phyloP scores from a whole-genome alignment of 2,888 invertebrate species.

The Boloria selene region DNA sequence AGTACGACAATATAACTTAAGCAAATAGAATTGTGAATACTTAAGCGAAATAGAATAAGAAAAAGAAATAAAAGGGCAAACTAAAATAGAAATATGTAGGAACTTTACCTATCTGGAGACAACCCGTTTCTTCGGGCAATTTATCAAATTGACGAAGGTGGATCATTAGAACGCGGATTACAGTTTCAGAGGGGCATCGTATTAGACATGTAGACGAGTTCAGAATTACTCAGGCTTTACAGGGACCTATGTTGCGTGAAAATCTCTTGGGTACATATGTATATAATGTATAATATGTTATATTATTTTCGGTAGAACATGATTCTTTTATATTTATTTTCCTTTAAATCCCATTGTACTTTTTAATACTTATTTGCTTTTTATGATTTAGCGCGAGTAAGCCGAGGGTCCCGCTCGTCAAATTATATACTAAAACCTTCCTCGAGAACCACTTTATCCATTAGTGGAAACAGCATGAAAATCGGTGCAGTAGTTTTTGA shows the following conservation, averaged over 20 bases:
- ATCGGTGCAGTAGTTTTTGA: too few species aligned
- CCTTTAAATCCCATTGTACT: too few species aligned
- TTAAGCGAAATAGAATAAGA: not conserved
- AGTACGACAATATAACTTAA: too few species aligned
- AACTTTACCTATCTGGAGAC: slow-evolving; percentile 4
- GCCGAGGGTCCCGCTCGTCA: too few species aligned
- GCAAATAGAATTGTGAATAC: too few species aligned
- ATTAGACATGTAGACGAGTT: slow-evolving; percentile 35
- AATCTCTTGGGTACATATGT: not conserved
- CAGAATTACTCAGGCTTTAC: slow-evolving; percentile 27
- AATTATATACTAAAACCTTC: too few species aligned
- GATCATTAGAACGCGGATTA: slow-evolving; percentile 33
- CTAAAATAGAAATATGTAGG: slow-evolving; percentile 1
- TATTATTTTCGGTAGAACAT: not conserved
- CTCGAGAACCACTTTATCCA: too few species aligned
- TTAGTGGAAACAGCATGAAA: too few species aligned
- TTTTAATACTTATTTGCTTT: too few species aligned
- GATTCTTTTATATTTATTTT: not conserved
- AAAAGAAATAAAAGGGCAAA: not conserved
- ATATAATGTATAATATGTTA: too few species aligned
- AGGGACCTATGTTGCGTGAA: slow-evolving; percentile 9
- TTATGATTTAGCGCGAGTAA: too few species aligned
- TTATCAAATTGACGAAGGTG: slow-evolving; percentile 36
- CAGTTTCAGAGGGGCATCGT: slow-evolving; percentile 22
- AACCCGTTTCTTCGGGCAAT: slow-evolving; percentile 23